phyloP scores from a whole-genome alignment of 2,113 vertebrate species.

The Neomonachus schauinslandi region DNA sequence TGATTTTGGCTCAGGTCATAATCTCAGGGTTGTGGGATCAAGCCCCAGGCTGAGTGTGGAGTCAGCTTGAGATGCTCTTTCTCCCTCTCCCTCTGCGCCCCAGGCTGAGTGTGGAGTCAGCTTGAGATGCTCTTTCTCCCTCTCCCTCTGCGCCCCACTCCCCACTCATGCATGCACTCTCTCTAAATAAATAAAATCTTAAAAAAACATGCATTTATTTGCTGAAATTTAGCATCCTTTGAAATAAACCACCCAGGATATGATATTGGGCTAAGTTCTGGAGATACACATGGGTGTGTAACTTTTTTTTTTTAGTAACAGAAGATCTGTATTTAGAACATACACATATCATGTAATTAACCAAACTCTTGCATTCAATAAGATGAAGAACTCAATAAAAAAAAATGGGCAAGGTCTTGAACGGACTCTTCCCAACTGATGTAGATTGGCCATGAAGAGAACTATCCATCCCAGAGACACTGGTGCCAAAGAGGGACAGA shows the following conservation, averaged over 20 bases:
- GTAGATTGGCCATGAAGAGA: not conserved
- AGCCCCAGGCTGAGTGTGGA: not conserved
- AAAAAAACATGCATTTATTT: not conserved
- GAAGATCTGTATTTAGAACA: not conserved
- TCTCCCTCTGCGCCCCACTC: not conserved
- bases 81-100: not conserved
- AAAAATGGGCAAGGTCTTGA: not conserved
- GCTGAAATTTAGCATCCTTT: not conserved
- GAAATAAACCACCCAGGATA: not conserved
- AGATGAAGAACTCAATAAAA: not conserved
- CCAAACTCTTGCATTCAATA: not conserved
- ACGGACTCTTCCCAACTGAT: not conserved
- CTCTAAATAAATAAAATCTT: not conserved
- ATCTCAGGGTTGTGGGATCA: not conserved
- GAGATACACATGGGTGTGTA: not conserved
- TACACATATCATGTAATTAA: not conserved
- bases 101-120: not conserved
- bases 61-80: not conserved
- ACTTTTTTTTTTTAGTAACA: not conserved
- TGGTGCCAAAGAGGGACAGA: not conserved
- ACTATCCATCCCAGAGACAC: not conserved
- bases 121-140: not conserved
- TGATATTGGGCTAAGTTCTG: not conserved
- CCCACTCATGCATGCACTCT: not conserved
- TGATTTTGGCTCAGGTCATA: not conserved